phyloP scores from a whole-genome alignment of 1,140 invertebrate species.

The Chironomus striatipennis region DNA sequence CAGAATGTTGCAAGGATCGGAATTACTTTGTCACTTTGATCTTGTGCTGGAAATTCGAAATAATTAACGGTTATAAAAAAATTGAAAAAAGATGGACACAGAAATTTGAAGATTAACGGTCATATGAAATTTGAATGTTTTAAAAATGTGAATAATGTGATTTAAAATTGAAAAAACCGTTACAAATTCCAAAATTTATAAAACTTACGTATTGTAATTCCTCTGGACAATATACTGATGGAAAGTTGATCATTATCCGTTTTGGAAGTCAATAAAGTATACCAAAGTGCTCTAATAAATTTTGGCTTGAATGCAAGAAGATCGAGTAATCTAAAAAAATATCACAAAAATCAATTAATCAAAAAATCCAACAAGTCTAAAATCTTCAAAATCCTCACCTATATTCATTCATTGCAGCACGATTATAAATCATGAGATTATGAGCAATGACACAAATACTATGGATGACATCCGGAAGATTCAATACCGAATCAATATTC shows the following conservation, averaged over 20 bases:
- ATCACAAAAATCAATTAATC: constrained; percentile 22
- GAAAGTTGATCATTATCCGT: constrained; percentile 38
- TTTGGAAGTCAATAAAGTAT: constrained; percentile 45
- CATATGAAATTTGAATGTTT: too few species aligned
- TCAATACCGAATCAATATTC: constrained; percentile 50
- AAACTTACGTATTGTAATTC: constrained; percentile 36
- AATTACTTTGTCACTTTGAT: constrained; percentile 64
- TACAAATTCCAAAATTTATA: background rate
- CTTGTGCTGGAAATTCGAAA: constrained; percentile 40
- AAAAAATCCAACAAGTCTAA: background rate
- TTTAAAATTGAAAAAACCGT: background rate
- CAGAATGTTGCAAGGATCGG: constrained; percentile 78
- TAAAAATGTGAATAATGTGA: too few species aligned
- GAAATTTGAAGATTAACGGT: too few species aligned
- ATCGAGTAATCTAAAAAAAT: constrained; percentile 62
- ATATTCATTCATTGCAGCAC: constrained; percentile 66
- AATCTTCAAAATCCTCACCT: constrained; percentile 38
- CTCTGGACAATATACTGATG: constrained; percentile 36
- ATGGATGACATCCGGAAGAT: constrained; percentile 47
- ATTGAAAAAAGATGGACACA: too few species aligned
- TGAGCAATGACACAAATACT: constrained; percentile 68
- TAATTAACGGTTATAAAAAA: background rate
- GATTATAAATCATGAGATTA: constrained; percentile 64
- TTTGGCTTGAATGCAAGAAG: constrained; percentile 74
- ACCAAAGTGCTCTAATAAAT: constrained; percentile 76